Conservation (phyloP, 2,113 vertebrate genomes). For the Rhinolophus sinicus region DNA sequence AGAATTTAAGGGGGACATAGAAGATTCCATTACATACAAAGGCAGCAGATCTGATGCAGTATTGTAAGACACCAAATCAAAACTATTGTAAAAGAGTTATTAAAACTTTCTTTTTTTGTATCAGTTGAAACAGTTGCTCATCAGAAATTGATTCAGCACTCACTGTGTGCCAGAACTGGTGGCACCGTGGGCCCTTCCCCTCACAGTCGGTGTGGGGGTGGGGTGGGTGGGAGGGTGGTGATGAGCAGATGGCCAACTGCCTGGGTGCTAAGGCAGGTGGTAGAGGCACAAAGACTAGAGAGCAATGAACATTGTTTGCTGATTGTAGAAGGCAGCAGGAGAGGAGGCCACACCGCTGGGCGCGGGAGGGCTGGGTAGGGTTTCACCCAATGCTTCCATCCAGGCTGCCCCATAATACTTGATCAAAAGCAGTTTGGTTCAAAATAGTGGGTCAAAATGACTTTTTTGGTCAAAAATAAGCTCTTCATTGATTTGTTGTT, state of each 20-base stretch:
- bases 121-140: not conserved
- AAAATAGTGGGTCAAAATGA: not conserved
- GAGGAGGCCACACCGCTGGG: not conserved
- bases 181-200: not conserved
- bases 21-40: not conserved
- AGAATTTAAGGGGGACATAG: not conserved
- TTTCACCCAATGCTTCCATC: not conserved
- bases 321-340: not conserved
- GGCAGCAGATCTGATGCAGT: not conserved
- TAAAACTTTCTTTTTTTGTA: not conserved
- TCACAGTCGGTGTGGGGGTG: not conserved
- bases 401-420: not conserved
- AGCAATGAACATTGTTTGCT: rapidly evolving
- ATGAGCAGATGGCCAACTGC: not conserved
- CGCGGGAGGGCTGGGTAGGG: not conserved
- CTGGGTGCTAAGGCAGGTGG: not conserved
- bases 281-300: not conserved
- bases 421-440: not conserved
- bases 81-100: not conserved
- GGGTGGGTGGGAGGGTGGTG: no score
- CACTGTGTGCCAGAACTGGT: not conserved
- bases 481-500: not conserved
- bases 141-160: not conserved
- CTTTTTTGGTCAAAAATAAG: not conserved
- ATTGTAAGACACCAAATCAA: not conserved